Base-by-base conservation (phyloP, 2,888 invertebrate species). In the Ctena decussata region DNA sequence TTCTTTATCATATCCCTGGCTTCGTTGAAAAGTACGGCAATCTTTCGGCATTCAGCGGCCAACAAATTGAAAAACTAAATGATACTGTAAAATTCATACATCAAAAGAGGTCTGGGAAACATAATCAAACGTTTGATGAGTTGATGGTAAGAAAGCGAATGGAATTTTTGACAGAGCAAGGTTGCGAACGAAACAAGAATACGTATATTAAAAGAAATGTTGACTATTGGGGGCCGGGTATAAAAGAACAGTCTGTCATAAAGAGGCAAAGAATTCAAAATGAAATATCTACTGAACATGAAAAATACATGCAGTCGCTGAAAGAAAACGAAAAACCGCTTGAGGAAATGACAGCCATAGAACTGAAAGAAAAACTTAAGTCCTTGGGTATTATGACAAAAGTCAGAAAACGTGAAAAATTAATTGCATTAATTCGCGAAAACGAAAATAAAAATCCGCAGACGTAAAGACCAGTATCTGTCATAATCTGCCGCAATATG, bases 11-110 rank as follows among this genome's bases (percentile, higher is more conserved):
- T 44, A 65, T 76, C 18, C 76, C 76, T 0, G 8, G 0, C 6
- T 30, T 76, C 27, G 24, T 65, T 21, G 65, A 46, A 49, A 32
- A 15, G 30, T 32, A 41, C 65, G 76, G 76, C 3, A 15, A 44
- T 5, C n/a, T 77, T 27, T 24, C 6, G 11, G 12, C n/a, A 12
- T 77, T 24, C 18, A 77, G 37, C 24, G 77, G 77, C 0, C 70
- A 77, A 21, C 46, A 46, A 0, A 46, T 77, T 0, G 77, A 77
- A 37, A 77, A 77, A 49, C 12, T 77, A 24, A 77, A 77, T 49
- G 77, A 77, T 15, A 27, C 15, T 30, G 35, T 77, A 0, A 69
- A 77, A 24, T 35, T 5, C 0, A 77, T 77, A 1, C 77, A 77
- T 15, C 46, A 77, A 49, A 77, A 77, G 41, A 21, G 15, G 0